These are phyloP conservation scores for Elaphurus davidianus DNA, from an alignment of 2,113 vertebrate genomes.

Conservation along the genomic window DNA sequence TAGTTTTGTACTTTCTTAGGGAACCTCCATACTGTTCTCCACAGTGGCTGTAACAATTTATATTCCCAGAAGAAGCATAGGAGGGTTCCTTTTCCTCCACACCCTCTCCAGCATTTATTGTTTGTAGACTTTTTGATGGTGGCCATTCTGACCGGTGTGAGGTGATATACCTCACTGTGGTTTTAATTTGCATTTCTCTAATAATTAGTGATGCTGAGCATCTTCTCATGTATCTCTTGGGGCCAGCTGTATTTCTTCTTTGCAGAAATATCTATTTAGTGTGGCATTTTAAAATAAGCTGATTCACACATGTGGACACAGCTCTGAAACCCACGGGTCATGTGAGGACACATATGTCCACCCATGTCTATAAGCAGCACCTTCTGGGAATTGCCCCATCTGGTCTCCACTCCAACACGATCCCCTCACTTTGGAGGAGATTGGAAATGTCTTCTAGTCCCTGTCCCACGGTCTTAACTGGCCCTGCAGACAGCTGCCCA, in stretches of 20 bases:
- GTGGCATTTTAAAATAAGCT: slow-evolving; percentile 46
- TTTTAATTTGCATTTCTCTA: background rate
- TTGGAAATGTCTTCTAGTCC: background rate
- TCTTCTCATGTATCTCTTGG: background rate
- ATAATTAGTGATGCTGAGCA: background rate
- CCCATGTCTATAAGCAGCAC: background rate
- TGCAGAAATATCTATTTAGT: background rate
- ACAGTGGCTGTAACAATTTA: background rate
- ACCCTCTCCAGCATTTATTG: background rate
- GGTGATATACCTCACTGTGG: background rate
- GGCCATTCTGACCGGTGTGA: background rate
- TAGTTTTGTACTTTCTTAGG: background rate
- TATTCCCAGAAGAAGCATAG: background rate
- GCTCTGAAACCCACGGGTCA: background rate
- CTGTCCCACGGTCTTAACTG: background rate
- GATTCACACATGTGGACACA: slow-evolving; percentile 21
- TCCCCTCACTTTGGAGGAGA: background rate
- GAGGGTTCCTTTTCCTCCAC: background rate
- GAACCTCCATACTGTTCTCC: background rate
- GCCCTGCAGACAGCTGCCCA: background rate
- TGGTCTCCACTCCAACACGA: background rate
- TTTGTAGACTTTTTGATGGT: background rate
- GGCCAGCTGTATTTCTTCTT: background rate
- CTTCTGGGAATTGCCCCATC: slow-evolving; percentile 31
- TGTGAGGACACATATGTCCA: background rate